Percentiles rank a stretch among this genome's conserved stretches.
These are phyloP conservation scores for Ecliptopera silaceata DNA, from an alignment of 2,888 invertebrate genomes.

Conservation along the genomic window DNA sequence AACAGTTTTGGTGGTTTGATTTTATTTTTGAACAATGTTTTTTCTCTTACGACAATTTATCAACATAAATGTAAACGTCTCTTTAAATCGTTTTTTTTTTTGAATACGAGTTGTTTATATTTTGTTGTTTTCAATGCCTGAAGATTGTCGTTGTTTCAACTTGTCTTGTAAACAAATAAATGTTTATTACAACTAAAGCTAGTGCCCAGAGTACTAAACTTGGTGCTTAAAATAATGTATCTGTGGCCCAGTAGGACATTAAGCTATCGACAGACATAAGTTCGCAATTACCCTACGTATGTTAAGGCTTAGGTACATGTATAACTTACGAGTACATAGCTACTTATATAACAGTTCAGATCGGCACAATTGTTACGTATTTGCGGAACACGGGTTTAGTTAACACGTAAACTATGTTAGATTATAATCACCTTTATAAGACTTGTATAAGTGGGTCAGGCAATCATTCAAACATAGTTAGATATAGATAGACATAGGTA, in stretches of 20 bases:
- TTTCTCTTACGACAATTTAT: too few species aligned
- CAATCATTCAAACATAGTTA: constrained; percentile 2
- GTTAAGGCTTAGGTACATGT: constrained; percentile 53
- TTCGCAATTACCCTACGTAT: constrained; percentile 63
- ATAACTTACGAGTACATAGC: constrained; percentile 4
- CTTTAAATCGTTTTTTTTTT: too few species aligned
- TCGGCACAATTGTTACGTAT: constrained; percentile 27
- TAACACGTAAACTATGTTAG: constrained; percentile 28
- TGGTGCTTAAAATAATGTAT: constrained; percentile 16
- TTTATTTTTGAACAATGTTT: too few species aligned
- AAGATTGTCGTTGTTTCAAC: too few species aligned
- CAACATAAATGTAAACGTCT: too few species aligned
- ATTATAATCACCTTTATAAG: constrained; percentile 19
- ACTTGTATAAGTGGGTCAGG: constrained; percentile 7
- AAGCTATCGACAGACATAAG: constrained; percentile 73
- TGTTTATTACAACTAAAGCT: background rate
- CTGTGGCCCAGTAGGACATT: constrained; percentile 33
- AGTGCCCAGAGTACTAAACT: background rate
- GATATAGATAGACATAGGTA: background rate
- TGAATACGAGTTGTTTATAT: too few species aligned
- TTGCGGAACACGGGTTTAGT: constrained; percentile 30
- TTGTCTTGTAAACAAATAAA: too few species aligned
- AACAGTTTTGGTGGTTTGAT: too few species aligned
- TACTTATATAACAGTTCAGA: constrained; percentile 11
- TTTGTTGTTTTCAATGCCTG: too few species aligned